These are phyloP conservation scores for Drosophila sp. DNA, from an alignment of 1,140 invertebrate species.

Conservation along the genomic window DNA sequence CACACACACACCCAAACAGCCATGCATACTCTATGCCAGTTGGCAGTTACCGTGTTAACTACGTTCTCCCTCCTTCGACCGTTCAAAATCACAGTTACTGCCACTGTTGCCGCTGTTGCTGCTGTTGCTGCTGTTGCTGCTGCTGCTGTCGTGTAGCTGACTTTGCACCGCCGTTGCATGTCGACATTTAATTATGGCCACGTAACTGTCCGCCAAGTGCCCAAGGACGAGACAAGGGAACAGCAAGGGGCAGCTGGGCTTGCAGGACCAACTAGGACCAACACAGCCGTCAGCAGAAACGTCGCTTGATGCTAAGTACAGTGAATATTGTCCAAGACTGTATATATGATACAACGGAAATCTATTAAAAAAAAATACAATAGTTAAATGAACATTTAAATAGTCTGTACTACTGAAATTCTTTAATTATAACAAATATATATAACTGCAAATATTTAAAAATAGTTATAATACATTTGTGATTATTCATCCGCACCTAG, in stretches of 20 bases:
- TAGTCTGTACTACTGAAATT: too few species aligned
- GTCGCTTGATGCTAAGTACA: constrained; percentile 19
- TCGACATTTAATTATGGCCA: constrained; percentile 82
- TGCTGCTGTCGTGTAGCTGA: constrained; percentile 16
- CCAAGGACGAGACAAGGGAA: neutral
- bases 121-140: neutral
- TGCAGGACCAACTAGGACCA: neutral
- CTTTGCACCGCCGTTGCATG: constrained; percentile 70
- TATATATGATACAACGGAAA: too few species aligned
- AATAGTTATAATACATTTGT: too few species aligned
- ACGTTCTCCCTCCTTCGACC: neutral
- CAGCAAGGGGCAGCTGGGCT: neutral
- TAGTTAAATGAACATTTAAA: too few species aligned
- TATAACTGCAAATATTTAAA: too few species aligned
- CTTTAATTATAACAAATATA: too few species aligned
- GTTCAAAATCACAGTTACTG: constrained; percentile 27
- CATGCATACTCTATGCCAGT: neutral
- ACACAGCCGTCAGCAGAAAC: neutral
- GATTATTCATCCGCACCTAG: too few species aligned
- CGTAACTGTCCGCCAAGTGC: constrained; percentile 53
- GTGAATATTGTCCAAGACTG: constrained; percentile 9
- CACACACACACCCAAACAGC: neutral
- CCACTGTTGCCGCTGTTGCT: constrained; percentile 15
- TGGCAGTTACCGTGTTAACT: constrained; percentile 20
- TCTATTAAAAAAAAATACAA: too few species aligned